Conservation (phyloP, 2,888 invertebrate genomes). For the Phyllotreta cruciferae region DNA sequence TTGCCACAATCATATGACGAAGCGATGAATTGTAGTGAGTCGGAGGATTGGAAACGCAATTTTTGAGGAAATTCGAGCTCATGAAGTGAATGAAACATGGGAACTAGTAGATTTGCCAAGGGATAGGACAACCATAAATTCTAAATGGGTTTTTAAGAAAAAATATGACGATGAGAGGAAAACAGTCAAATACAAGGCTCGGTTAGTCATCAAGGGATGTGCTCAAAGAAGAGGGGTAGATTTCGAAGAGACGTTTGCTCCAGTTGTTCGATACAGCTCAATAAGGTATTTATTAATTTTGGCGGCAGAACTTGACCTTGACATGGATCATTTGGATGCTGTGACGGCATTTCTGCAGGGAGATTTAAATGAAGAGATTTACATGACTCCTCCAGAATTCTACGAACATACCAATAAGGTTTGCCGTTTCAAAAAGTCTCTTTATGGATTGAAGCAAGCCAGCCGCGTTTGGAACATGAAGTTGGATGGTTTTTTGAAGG, state of each 20-base stretch:
- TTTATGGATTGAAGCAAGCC: not conserved
- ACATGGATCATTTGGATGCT: conserved; percentile 39
- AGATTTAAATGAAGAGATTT: conserved; percentile 31
- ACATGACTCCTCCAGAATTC: not conserved
- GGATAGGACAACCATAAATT: not conserved
- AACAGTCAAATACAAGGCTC: not conserved
- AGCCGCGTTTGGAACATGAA: not conserved
- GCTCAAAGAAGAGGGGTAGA: conserved; percentile 36
- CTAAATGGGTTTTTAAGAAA: not conserved
- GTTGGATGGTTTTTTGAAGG: not conserved
- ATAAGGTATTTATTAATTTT: conserved; percentile 42
- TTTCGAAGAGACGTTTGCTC: conserved; percentile 46
- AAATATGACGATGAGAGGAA: not conserved
- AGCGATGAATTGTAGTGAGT: no score
- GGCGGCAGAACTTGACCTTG: conserved; percentile 33
- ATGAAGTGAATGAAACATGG: not conserved
- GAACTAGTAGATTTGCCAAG: not conserved
- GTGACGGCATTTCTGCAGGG: conserved; percentile 38
- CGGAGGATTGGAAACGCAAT: no score
- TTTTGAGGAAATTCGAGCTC: no score
- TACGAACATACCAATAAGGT: not conserved
- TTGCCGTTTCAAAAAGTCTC: not conserved
- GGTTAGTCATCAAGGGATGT: conserved; percentile 43
- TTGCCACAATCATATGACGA: no score
- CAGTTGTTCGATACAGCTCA: conserved; percentile 42